Percentiles rank a stretch among this genome's conserved stretches.
These are phyloP conservation scores for Barnardius zonarius DNA, from an alignment of 2,113 vertebrate genomes.

Conservation along the genomic window DNA sequence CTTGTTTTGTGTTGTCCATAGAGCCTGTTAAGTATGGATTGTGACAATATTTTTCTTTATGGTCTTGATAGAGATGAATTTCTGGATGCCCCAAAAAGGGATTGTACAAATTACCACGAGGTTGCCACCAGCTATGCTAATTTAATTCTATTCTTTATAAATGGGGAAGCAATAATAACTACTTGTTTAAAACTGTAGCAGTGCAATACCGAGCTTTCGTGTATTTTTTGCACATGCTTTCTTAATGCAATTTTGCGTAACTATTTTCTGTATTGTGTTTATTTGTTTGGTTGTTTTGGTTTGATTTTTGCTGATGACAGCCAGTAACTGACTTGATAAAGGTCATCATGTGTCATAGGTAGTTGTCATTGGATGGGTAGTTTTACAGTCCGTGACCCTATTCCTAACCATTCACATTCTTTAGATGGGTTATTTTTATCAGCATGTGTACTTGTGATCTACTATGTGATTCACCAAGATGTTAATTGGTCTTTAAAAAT, in stretches of 20 bases:
- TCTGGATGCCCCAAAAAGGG: neutral
- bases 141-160: neutral
- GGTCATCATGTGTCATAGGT: neutral
- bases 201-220: neutral
- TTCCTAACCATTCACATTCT: neutral
- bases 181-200: neutral
- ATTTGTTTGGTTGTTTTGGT: neutral
- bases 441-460: neutral
- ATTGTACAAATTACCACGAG: neutral
- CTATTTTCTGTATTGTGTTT: accelerated
- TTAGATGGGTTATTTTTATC: neutral
- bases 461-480: neutral
- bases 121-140: neutral
- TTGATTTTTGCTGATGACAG: neutral
- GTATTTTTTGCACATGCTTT: neutral
- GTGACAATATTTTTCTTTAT: neutral
- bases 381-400: neutral
- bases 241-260: neutral
- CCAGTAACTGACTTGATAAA: neutral
- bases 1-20: neutral
- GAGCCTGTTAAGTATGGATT: neutral
- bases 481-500: neutral
- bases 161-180: neutral
- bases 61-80: neutral
- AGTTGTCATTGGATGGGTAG: neutral